Evolutionary conservation across 2,888 invertebrate genomes (phyloP).

Genomic region (Microctonus aethiopoides): DNA sequence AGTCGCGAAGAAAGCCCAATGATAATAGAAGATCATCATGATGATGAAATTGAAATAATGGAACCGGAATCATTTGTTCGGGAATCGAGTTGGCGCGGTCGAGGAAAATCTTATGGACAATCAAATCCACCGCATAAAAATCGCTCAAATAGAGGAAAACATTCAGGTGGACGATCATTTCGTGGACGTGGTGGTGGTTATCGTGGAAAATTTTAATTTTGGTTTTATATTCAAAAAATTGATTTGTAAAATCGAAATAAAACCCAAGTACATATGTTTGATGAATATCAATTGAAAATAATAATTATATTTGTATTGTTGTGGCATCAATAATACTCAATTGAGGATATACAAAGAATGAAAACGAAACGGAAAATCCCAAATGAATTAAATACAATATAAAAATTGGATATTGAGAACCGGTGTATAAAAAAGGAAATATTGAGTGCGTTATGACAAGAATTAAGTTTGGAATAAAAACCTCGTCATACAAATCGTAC

Average conservation of each 20-base stretch:
- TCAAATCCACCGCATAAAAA: slow-evolving; percentile 45
- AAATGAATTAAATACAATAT: not conserved
- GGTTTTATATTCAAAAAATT: too few relatives aligned
- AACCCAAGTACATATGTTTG: too few relatives aligned
- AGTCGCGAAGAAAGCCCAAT: slow-evolving; percentile 57
- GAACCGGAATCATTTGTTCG: slow-evolving; percentile 46
- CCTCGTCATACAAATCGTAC: not conserved
- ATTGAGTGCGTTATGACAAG: not conserved
- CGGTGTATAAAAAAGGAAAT: not conserved
- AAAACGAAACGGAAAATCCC: not conserved
- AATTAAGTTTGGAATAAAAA: not conserved
- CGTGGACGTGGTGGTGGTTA: slow-evolving; percentile 49
- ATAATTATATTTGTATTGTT: not conserved
- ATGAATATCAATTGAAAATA: too few relatives aligned
- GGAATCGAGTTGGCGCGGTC: slow-evolving; percentile 49
- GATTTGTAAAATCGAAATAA: too few relatives aligned
- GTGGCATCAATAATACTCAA: not conserved
- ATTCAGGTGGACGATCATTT: slow-evolving; percentile 47
- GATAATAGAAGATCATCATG: slow-evolving; percentile 53
- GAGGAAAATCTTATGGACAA: slow-evolving; percentile 49
- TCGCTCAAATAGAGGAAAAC: slow-evolving; percentile 48
- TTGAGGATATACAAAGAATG: not conserved
- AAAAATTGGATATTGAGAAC: not conserved
- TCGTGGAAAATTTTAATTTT: slow-evolving; percentile 45
- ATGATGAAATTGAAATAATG: slow-evolving; percentile 51